Percentiles rank a stretch among this genome's conserved stretches.
Conservation (phyloP, 2,888 invertebrate genomes). For the Eupithecia subumbrata region DNA sequence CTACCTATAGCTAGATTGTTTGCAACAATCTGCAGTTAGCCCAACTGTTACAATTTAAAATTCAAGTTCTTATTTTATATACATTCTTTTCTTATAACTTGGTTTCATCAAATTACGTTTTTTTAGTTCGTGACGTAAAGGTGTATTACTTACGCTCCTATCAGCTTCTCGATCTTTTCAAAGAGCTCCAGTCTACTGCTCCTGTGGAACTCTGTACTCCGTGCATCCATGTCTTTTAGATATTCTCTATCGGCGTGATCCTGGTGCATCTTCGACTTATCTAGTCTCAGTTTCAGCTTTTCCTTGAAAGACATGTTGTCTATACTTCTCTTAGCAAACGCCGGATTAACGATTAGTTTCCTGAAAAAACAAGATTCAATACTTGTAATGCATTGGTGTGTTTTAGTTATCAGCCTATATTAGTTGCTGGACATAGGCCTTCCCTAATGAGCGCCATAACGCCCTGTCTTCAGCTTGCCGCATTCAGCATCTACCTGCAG, state of each 20-base stretch:
- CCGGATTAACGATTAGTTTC: constrained; percentile 64
- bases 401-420: too few species aligned
- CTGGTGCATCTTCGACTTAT: constrained; percentile 70
- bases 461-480: too few species aligned
- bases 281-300: constrained; percentile 67
- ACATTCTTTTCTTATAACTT: too few species aligned
- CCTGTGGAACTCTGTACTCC: constrained; percentile 82
- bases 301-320: constrained; percentile 64
- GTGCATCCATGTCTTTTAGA: constrained; percentile 60
- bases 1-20: too few species aligned
- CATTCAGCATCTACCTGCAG: too few species aligned
- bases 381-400: too few species aligned
- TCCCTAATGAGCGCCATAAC: too few species aligned
- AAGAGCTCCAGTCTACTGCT: constrained; percentile 85
- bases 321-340: constrained; percentile 71
- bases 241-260: constrained; percentile 58
- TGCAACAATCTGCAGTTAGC: too few species aligned
- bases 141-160: constrained; percentile 78
- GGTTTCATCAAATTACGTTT: background rate
- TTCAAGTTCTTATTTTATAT: too few species aligned
- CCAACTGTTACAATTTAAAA: too few species aligned
- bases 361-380: constrained; percentile 46
- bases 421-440: too few species aligned
- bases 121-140: background rate
- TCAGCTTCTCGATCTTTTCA: constrained; percentile 84